Base-by-base conservation (phyloP, 2,797 vertebrate genomes). In the Malurus splendens region DNA sequence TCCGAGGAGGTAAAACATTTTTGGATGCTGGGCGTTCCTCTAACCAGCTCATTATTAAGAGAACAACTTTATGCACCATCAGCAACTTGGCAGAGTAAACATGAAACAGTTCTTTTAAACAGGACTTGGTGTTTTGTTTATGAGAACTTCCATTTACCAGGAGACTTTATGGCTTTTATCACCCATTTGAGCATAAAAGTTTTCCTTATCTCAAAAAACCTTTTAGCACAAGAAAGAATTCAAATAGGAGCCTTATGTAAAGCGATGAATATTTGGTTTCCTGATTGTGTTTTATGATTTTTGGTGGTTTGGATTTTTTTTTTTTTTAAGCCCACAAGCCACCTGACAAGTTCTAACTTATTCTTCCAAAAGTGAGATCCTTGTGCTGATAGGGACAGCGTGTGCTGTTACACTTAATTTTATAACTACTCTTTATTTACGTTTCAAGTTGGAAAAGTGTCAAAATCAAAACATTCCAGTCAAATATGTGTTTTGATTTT, bases 21-120 rank as follows among this genome's bases (percentile, higher is more conserved):
- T 92, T 86, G 90, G 93, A 55, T 78, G 89, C 89, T 67, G 94
- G 94, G 95, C 12, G 95, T 95, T 95, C 44, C 93, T 92, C 70
- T 61, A 70, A 55, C 72, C 84, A 93, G 30, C 79, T 87, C 89
- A 42, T 93, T 93, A 95, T 91, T 80, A 93, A 92, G 55, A 80
- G 90, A 87, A 93, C 93, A 87, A 60, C 60, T 95, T 95, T 83
- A 81, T 94, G 94, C 95, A 86, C 12, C 7, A 73, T 95, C 90
- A 95, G 94, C 94, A 95, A 54, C 62, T 93, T 91, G 89, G 77
- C 92, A 87, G 80, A 0, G 3, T 82, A 95, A 95, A 94, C 87
- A 88, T 33, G 82, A 73, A 86, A 38, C 74, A 91, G 56, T 62
- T 80, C 88, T 74, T 60, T 82, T 52, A 83, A 94, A 81, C 14